Percentiles rank a stretch among this genome's conserved stretches.
Conservation (phyloP, 2,797 vertebrate species). For the Gymnothorax reevesii region DNA sequence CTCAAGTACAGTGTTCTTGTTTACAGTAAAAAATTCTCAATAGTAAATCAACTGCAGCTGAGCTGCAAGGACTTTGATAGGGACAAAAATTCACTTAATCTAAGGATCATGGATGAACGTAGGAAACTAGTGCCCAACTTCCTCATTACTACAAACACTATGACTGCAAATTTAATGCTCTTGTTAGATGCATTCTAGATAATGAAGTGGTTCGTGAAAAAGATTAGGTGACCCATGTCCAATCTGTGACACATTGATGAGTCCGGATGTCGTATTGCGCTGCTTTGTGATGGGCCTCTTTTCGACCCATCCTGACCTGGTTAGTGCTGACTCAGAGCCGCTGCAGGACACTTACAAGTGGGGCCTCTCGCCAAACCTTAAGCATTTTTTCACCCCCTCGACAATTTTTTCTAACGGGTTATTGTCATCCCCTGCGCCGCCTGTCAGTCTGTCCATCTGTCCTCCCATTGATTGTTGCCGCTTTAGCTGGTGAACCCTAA, state of each 20-base stretch:
- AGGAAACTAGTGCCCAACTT: too few species aligned
- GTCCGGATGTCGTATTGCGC: slow-evolving; percentile 15
- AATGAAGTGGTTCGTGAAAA: slow-evolving; percentile 12
- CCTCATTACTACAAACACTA: background rate
- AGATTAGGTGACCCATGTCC: slow-evolving; percentile 28
- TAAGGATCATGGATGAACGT: too few species aligned
- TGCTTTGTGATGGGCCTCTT: slow-evolving; percentile 14
- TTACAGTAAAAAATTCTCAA: too few species aligned
- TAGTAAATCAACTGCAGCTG: too few species aligned
- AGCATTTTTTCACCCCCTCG: slow-evolving; percentile 20
- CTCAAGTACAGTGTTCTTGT: too few species aligned
- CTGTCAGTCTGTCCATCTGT: too few species aligned
- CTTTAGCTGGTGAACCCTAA: too few species aligned
- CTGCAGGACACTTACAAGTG: background rate
- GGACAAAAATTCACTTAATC: too few species aligned
- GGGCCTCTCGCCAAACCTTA: slow-evolving; percentile 11
- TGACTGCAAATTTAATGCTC: background rate
- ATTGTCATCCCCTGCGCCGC: too few species aligned
- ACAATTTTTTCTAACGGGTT: too few species aligned
- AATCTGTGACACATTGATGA: slow-evolving; percentile 22
- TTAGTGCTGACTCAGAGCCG: slow-evolving; percentile 15
- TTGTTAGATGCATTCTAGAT: background rate
- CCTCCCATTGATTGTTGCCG: too few species aligned
- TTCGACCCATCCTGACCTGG: slow-evolving; percentile 28
- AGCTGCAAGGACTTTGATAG: too few species aligned